These are phyloP conservation scores for Dicrurus megarhynchus DNA, from an alignment of 2,113 vertebrate genomes.

Conservation along the genomic window DNA sequence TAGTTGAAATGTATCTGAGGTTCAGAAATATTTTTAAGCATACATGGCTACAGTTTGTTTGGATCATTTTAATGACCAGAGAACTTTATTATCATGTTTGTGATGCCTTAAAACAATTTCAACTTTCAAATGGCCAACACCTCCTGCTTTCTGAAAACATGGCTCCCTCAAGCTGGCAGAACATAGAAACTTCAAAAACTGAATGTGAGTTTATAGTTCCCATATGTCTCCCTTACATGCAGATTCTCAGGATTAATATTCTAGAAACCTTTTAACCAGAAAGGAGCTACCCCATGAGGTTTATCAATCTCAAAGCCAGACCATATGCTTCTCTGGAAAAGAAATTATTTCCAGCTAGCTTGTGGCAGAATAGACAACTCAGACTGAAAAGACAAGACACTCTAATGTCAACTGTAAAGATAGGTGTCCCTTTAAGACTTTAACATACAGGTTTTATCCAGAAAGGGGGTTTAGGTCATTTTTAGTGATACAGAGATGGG, in stretches of 20 bases:
- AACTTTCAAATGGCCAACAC: background rate
- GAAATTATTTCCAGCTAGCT: background rate
- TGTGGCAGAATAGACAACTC: background rate
- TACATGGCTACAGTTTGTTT: background rate
- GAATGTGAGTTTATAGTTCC: background rate
- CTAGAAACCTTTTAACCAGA: slow-evolving; percentile 59
- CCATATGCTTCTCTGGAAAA: slow-evolving; percentile 8
- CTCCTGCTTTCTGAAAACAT: background rate
- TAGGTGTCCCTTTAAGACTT: background rate
- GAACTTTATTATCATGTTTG: background rate
- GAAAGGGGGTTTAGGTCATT: background rate
- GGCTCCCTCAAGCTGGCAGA: background rate
- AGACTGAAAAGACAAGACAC: background rate
- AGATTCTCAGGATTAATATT: slow-evolving; percentile 30
- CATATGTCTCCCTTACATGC: background rate
- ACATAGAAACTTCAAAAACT: background rate
- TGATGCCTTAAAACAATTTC: background rate
- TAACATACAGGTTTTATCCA: background rate
- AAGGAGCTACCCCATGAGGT: slow-evolving; percentile 35
- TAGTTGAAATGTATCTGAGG: background rate
- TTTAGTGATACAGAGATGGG: background rate
- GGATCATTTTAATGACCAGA: background rate
- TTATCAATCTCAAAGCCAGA: slow-evolving; percentile 43
- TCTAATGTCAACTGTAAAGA: background rate
- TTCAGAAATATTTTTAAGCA: background rate